Percentiles rank a stretch among this genome's conserved stretches.
phyloP scores from a whole-genome alignment of 2,797 vertebrate species.

The Oreochromis grahami region DNA sequence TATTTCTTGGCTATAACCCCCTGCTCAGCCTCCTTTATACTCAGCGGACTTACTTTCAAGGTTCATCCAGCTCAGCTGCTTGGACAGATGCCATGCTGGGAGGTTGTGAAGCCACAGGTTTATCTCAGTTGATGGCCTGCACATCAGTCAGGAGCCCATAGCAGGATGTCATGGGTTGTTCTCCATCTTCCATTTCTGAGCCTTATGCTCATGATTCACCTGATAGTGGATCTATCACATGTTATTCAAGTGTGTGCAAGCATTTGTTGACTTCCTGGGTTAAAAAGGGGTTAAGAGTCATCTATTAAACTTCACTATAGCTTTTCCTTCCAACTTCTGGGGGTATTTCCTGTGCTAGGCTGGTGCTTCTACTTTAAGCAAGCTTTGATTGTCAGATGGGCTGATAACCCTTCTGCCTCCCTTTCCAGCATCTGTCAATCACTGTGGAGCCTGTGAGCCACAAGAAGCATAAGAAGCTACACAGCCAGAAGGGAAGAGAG shows the following conservation, averaged over 20 bases:
- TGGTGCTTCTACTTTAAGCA: slow-evolving; percentile 16
- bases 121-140: background rate
- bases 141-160: slow-evolving; percentile 13
- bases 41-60: background rate
- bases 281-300: background rate
- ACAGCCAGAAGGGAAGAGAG: slow-evolving; percentile 22
- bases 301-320: background rate
- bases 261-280: background rate
- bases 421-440: slow-evolving; percentile 59
- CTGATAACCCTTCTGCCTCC: slow-evolving; percentile 62
- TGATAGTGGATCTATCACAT: background rate
- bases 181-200: background rate
- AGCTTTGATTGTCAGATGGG: slow-evolving; percentile 67
- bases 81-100: slow-evolving; percentile 18
- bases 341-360: background rate
- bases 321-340: background rate
- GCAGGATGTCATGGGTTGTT: background rate
- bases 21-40: background rate
- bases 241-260: background rate
- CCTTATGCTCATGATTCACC: background rate
- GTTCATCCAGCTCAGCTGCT: slow-evolving; percentile 11
- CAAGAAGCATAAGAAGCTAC: slow-evolving; percentile 12
- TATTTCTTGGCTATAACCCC: slow-evolving; percentile 16
- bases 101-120: slow-evolving; percentile 4
- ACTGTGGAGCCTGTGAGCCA: slow-evolving; percentile 16